Conservation (phyloP, 2,888 invertebrate genomes). For the Standfussiana lucernea region DNA sequence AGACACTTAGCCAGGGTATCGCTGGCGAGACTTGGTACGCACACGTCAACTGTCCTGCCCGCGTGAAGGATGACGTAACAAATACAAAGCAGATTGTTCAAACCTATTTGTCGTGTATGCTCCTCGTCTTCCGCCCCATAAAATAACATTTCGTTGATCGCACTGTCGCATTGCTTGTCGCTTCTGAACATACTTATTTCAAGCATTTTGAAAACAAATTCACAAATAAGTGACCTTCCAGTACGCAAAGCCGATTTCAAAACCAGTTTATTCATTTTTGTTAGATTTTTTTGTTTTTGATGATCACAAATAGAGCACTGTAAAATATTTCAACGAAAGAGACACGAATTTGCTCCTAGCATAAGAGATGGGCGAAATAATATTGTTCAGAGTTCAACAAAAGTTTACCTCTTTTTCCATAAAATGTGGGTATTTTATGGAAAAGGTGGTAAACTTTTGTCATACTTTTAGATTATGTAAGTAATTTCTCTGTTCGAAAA, state of each 20-base stretch:
- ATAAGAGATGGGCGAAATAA: background rate
- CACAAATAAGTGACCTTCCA: slow-evolving; percentile 44
- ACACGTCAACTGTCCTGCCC: slow-evolving; percentile 77
- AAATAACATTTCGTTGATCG: slow-evolving; percentile 80
- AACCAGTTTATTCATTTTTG: slow-evolving; percentile 32
- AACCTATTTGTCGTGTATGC: slow-evolving; percentile 72
- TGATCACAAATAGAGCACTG: background rate
- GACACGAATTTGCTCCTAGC: background rate
- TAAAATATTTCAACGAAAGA: background rate
- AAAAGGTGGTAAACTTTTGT: slow-evolving; percentile 8
- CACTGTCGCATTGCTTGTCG: slow-evolving; percentile 61
- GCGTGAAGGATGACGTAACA: slow-evolving; percentile 79
- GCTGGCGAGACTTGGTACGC: slow-evolving; percentile 78
- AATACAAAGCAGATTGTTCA: slow-evolving; percentile 80
- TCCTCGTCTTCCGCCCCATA: slow-evolving; percentile 77
- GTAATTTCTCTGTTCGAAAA: slow-evolving; percentile 14
- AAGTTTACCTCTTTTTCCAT: no score
- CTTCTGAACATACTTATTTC: slow-evolving; percentile 33
- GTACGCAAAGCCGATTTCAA: slow-evolving; percentile 39
- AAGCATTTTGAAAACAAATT: slow-evolving; percentile 44
- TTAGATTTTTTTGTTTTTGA: background rate
- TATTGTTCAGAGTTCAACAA: slow-evolving; percentile 1
- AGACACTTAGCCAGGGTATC: slow-evolving; percentile 77
- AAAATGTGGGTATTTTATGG: no score
- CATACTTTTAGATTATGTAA: background rate